phyloP scores from a whole-genome alignment of 2,888 invertebrate genomes.

The Bombyx huttoni region DNA sequence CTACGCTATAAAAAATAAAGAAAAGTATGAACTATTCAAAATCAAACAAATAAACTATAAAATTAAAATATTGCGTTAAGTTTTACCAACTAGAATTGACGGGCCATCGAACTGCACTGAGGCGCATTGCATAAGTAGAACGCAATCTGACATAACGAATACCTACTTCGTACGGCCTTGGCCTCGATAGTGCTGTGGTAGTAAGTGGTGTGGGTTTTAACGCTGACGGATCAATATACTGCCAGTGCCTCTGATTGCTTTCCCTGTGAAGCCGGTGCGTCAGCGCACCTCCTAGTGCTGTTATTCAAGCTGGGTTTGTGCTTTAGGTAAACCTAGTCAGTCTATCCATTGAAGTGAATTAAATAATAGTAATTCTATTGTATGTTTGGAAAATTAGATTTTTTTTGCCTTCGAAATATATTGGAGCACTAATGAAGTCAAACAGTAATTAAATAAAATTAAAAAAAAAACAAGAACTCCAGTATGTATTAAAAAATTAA shows the following conservation, averaged over 20 bases:
- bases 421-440: no score
- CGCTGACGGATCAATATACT: conserved; percentile 6
- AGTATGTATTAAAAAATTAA: no score
- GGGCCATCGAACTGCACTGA: conserved; percentile 58
- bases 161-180: conserved; percentile 47
- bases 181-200: conserved; percentile 38
- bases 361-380: no score
- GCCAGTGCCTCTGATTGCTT: conserved; percentile 23
- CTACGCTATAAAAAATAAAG: no score
- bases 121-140: conserved; percentile 66
- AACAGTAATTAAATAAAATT: no score
- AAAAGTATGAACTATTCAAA: no score
- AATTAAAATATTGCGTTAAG: no score
- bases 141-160: conserved; percentile 66
- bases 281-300: conserved; percentile 16
- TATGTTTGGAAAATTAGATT: no score
- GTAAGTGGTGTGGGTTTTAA: conserved; percentile 1
- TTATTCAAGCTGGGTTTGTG: conserved; percentile 10
- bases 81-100: conserved; percentile 11
- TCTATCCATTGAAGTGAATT: no score
- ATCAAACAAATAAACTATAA: no score
- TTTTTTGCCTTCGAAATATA: no score
- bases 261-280: conserved; percentile 30
- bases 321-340: conserved; percentile 17
- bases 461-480: no score